Evolutionary conservation across 2,113 vertebrate genomes (phyloP), one percentile per base, ranked within the genome.

Genomic region (Aleadryas rufinucha): DNA sequence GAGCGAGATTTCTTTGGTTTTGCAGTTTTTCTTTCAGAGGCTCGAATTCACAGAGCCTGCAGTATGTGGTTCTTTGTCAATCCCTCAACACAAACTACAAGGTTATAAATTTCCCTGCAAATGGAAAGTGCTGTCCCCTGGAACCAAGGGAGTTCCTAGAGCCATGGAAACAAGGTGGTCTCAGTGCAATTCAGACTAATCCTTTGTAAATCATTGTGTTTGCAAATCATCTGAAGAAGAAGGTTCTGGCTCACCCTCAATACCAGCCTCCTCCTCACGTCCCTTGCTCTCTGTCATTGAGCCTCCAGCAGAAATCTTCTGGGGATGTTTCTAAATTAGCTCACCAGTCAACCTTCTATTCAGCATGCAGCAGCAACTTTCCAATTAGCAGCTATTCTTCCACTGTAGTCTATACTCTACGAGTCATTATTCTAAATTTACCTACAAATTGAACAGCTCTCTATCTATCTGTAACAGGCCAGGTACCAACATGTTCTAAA

Each of bases 371-470:
- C 39, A 96, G 56, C 60, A 76, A 39, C 90, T 94, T 90, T 65
- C 94, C 81, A 97, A 91, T 94, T 96, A 97, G 81, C 83, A 91
- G 45, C 74, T 92, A 63, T 90, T 93, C 77, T 84, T 80, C 69
- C 63, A 64, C 68, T 54, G n/a, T 50, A 81, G 37, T 82, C 81
- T 89, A 90, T 27, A 63, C n/a, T 84, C 64, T 23, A 77, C 89
- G 42, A 71, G 49, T 88, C 83, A 89, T 95, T 96, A 96, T 87
- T 96, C 77, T 95, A 90, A 95, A 93, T 90, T 93, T 87, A 93
- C 76, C 85, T 69, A 69, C 77, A 89, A 44, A 89, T 47, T 80
- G 71, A 95, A 83, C 74, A 84, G 33, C 20, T 23, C 22, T 93
- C 83, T 78, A 83, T 68, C 79, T 45, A 85, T 71, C 78, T 86